Percentiles rank a stretch among this genome's conserved stretches.
These are phyloP conservation scores for Tricholaema leucomelas DNA, from an alignment of 2,113 vertebrate species.

Conservation along the genomic window DNA sequence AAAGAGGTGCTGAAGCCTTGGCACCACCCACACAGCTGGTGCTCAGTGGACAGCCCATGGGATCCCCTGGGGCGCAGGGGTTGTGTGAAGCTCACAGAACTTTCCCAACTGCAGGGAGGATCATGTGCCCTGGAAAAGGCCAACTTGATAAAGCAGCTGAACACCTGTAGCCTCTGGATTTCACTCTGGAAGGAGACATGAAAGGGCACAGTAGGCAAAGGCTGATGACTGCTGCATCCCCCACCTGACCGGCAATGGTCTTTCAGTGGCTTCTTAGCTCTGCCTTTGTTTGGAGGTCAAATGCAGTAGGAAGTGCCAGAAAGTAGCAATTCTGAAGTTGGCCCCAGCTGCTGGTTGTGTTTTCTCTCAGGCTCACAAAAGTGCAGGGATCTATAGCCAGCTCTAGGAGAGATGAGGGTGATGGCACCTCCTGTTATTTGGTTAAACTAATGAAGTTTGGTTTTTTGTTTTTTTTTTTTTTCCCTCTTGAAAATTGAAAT, in stretches of 20 bases:
- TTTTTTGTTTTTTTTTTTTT: neutral
- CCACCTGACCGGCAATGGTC: neutral
- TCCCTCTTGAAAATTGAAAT: constrained; percentile 19
- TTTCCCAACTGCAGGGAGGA: neutral
- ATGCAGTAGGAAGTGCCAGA: neutral
- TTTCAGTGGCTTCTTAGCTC: neutral
- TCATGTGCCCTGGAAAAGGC: neutral
- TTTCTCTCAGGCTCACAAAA: neutral
- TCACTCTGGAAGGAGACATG: neutral
- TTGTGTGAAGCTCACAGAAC: neutral
- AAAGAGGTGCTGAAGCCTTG: neutral
- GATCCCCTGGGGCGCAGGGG: fast-evolving
- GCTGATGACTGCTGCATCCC: neutral
- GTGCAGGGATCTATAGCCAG: neutral
- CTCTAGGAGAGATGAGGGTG: neutral
- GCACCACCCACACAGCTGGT: neutral
- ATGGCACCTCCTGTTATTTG: neutral
- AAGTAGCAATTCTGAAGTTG: neutral
- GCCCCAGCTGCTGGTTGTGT: neutral
- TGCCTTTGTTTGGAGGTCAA: neutral
- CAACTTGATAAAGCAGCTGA: neutral
- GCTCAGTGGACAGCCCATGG: neutral
- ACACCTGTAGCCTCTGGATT: neutral
- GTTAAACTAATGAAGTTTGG: neutral
- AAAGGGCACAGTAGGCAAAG: neutral